phyloP scores from a whole-genome alignment of 1,140 invertebrate genomes.

The Streblospio benedicti region DNA sequence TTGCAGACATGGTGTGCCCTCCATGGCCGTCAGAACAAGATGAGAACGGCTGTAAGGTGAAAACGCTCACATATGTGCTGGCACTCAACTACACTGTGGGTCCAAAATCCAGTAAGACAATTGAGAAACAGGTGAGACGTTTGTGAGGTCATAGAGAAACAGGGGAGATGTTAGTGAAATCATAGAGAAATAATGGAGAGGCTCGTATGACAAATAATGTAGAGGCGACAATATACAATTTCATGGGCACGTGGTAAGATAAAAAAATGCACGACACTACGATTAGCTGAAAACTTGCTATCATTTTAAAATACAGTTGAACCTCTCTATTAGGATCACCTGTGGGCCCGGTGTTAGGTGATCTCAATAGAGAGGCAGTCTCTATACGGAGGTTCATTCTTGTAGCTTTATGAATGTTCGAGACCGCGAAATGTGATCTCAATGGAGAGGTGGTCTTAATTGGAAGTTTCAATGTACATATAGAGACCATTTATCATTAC shows the following conservation, averaged over 20 bases:
- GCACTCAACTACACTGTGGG: not conserved
- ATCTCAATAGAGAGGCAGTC: no score
- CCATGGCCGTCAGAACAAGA: constrained; percentile 1
- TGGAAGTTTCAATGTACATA: no score
- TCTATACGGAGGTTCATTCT: no score
- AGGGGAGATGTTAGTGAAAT: not conserved
- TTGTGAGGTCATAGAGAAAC: not conserved
- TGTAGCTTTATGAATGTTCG: no score
- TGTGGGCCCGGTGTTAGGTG: no score
- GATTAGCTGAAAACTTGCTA: no score
- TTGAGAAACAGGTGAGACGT: constrained; percentile 1
- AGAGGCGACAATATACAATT: not conserved
- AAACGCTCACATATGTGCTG: constrained; percentile 1
- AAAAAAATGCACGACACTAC: not conserved
- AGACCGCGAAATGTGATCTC: no score
- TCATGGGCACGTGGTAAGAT: not conserved
- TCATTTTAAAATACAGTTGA: no score
- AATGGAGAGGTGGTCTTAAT: no score
- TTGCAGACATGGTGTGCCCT: constrained; percentile 5
- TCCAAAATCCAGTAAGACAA: not conserved
- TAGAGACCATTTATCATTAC: no score
- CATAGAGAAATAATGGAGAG: not conserved
- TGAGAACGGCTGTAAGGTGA: not conserved
- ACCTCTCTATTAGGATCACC: no score
- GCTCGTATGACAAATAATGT: not conserved